A percentile compares a stretch with the other conserved stretches of the same genome.
These are phyloP conservation scores for Notolepis coatsorum DNA, from an alignment of 2,797 vertebrate genomes.

Conservation along the genomic window DNA sequence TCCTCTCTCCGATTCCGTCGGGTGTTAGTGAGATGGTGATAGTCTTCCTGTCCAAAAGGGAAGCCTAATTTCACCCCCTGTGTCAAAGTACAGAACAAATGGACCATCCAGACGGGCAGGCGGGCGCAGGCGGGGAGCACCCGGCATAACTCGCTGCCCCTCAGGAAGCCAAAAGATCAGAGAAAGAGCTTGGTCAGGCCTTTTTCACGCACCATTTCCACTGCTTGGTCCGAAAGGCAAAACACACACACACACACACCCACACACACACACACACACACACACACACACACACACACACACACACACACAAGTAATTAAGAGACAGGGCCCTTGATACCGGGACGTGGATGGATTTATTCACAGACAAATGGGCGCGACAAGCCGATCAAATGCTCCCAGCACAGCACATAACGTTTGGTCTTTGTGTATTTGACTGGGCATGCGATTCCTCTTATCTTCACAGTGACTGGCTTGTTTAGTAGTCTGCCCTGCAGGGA, in stretches of 20 bases:
- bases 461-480: background rate
- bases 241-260: no score
- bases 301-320: slow-evolving; percentile 13
- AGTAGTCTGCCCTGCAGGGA: background rate
- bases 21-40: background rate
- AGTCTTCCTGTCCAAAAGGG: slow-evolving; percentile 3
- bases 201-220: slow-evolving; percentile 5
- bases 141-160: background rate
- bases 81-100: background rate
- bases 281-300: no score
- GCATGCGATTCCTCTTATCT: background rate
- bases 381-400: background rate
- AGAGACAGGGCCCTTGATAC: background rate
- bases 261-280: no score
- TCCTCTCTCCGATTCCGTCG: background rate
- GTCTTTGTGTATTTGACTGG: background rate
- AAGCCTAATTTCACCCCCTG: background rate
- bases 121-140: background rate
- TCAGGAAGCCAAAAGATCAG: slow-evolving; percentile 1
- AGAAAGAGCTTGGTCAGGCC: background rate
- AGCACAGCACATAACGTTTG: background rate
- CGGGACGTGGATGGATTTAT: background rate
- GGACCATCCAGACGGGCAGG: no score
- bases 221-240: background rate
- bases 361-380: background rate